These are phyloP conservation scores for Tenrec ecaudatus DNA, from an alignment of 2,113 vertebrate species.

Conservation along the genomic window DNA sequence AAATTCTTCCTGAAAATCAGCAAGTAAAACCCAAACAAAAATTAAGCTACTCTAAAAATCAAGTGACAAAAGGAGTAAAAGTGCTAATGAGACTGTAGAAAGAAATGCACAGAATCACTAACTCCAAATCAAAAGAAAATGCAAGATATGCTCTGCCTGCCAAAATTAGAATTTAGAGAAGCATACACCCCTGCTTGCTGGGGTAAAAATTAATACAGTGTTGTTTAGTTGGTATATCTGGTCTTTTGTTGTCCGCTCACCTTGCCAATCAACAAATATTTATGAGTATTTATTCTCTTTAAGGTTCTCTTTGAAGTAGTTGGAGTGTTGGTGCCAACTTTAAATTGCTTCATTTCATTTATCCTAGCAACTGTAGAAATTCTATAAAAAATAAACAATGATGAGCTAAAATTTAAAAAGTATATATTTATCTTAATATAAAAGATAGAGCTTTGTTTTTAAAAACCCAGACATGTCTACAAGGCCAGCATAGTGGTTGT, in stretches of 20 bases:
- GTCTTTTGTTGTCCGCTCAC: neutral
- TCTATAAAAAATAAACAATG: conserved; percentile 13
- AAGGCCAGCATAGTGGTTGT: neutral
- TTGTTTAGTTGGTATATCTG: too few relatives aligned
- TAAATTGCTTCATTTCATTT: neutral
- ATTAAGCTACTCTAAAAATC: neutral
- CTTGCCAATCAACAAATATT: neutral
- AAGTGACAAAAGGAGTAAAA: neutral
- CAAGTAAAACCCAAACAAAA: conserved; percentile 6
- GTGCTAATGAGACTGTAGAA: neutral
- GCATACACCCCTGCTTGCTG: neutral
- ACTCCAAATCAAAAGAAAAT: neutral
- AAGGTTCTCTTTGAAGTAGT: neutral
- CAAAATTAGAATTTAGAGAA: neutral
- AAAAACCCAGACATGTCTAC: neutral
- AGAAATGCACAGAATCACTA: neutral
- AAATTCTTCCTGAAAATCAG: neutral
- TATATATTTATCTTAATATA: neutral
- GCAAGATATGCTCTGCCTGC: neutral
- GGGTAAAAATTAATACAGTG: neutral
- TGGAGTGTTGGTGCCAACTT: neutral
- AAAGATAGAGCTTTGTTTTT: neutral
- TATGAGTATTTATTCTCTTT: neutral
- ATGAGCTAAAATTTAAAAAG: neutral
- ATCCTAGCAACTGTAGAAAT: neutral